Base-by-base conservation (phyloP, 2,888 invertebrate species). In the Drepana falcataria region DNA sequence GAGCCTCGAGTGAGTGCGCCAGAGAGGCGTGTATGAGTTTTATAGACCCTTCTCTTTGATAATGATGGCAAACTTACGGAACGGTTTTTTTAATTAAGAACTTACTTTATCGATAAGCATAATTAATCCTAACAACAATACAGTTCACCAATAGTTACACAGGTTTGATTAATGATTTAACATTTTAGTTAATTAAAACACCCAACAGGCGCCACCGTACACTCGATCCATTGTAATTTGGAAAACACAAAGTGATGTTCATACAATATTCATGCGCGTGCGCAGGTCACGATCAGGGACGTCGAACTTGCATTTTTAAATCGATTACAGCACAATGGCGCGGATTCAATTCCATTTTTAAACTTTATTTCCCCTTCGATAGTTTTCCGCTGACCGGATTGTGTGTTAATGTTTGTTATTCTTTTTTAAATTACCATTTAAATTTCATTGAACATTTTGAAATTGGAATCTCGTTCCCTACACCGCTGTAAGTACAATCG, bases 211-310 rank as follows among this genome's bases (percentile, higher is more conserved):
- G 35, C 37, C 40, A 51, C 7, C 21, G 40, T 51, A 55, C 48
- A 54, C 52, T 58, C 56, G 59, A 53, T 57, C 58, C 49, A 47
- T 52, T 55, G 51, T 49, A 58, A 62, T 60, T 64, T 55, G 53
- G 63, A 65, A 65, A 66, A 62, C 59, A 75, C 71, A 67, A 71
- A 72, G 71, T 75, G 72, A 74, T 69, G 69, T 80, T 81, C 83
- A 88, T 88, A 77, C 83, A 85, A 77, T 84, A 88, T 90, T 77
- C 86, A 87, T 87, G 81, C 77, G 81, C 70, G 59, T 61, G 75
- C 83, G 73, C 86, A 75, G 89, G 89, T 89, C 90, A 90, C 85
- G 89, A 86, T 87, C 89, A 88, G 79, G 89, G 85, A 78, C 83
- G 72, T 73, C 83, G 85, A 87, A 87, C 88, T 79, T 81, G 81